Base-by-base conservation (phyloP, 2,113 vertebrate species). In the Melanerpes aurifrons region DNA sequence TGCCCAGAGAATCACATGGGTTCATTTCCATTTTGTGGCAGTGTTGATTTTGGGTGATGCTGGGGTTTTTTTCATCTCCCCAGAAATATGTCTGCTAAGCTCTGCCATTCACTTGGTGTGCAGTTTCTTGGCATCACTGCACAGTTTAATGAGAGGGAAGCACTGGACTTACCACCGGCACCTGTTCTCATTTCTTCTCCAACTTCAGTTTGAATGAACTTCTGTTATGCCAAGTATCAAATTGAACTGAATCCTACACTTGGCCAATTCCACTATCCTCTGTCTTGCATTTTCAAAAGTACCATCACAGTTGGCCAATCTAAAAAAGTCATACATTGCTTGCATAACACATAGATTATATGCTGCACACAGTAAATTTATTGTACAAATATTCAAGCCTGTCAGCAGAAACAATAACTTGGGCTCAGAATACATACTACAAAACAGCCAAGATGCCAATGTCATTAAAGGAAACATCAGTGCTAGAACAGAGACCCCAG, bases 201-300 rank as follows among this genome's bases (percentile, higher is more conserved):
- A 92, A 26, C 31, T 87, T 84, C 56, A 90, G 74, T 92, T 31
- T 85, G 86, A 87, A 78, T 70, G 67, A 82, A 92, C 7, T 94
- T 78, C 66, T 82, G 26, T 66, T 73, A 82, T 59, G 37, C 29
- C 2, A 1, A 74, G 87, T 96, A 92, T 89, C 89, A 94, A 92
- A 89, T 58, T 89, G 70, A 50, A 66, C 66, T 78, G 56, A 86
- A 86, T 78, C 35, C 67, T 70, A 74, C n/a, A 76, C 62, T 70
- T 84, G 40, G 77, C 63, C 77, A 89, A 15, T 43, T 88, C 67
- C 86, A 19, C 84, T 74, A 53, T 73, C 47, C 10, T 58, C 61
- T 64, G 4, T 37, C 28, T 35, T 62, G 8, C 15, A 37, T 71
- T 89, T 86, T 88, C 20, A 66, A 69, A 93, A 79, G 48, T 69